Evolutionary conservation across 2,113 vertebrate species (phyloP).

Genomic region (Tragulus kanchil): DNA sequence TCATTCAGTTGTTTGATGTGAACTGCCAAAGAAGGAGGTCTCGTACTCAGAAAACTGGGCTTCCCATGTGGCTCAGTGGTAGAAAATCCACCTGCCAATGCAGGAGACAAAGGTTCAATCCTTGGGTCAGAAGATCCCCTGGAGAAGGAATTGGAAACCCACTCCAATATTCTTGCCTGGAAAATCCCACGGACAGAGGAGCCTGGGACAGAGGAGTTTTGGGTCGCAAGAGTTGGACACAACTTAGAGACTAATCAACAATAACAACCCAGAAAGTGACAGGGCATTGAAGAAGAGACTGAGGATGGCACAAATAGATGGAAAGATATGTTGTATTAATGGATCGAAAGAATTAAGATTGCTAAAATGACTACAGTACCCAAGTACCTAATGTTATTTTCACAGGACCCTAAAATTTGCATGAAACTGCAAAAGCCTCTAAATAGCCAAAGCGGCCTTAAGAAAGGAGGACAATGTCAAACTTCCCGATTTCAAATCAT

Average conservation of each 20-base stretch:
- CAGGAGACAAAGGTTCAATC: not conserved
- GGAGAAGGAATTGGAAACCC: not conserved
- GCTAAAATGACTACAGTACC: not conserved
- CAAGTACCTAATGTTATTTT: not conserved
- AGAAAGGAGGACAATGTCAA: not conserved
- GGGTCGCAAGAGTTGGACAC: not conserved
- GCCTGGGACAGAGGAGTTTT: not conserved
- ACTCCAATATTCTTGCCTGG: not conserved
- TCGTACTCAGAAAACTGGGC: not conserved
- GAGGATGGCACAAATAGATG: not conserved
- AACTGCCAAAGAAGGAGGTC: not conserved
- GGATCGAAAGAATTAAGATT: not conserved
- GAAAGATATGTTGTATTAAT: not conserved
- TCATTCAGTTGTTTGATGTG: not conserved
- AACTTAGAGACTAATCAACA: not conserved
- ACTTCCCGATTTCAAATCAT: not conserved
- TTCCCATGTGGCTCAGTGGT: not conserved
- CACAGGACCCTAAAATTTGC: not conserved
- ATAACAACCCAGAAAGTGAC: not conserved
- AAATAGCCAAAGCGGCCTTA: not conserved
- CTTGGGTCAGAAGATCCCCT: not conserved
- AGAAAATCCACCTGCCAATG: not conserved
- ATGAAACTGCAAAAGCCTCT: not conserved
- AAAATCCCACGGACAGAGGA: not conserved
- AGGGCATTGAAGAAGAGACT: not conserved